Evolutionary conservation across 2,797 vertebrate species (phyloP), one percentile per base, ranked within the genome.

Genomic region (Agapornis canus): DNA sequence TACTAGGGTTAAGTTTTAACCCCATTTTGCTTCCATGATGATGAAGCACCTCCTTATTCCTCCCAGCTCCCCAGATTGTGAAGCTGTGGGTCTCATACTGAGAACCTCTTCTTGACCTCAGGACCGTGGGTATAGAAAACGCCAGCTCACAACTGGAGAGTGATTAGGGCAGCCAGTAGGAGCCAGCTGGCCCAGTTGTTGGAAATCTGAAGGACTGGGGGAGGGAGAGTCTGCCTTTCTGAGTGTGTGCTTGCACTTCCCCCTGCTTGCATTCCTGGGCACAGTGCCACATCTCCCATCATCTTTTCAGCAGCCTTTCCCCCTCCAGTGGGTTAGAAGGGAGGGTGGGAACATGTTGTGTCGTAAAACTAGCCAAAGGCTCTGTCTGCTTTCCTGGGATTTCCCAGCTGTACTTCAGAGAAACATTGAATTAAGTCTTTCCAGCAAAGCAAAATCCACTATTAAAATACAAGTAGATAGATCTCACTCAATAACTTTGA

Each of bases 331-430:
- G 17, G 10, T 49, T 85, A 52, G 71, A 40, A 88, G 43, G 59
- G 66, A 85, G 48, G 71, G 63, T 82, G 76, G 90, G 76, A 88
- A 82, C 1, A 3, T 0, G 0, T 43, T 66, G 64, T 77, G 51
- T 66, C 1, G 0, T 54, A 65, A 73, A 81, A 52, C 39, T 65
- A 42, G 52, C 57, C 48, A 45, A 71, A 45, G 57, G 35, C 63
- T 78, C 60, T 83, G 52, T 79, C 70, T 79, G 54, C 66, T 90
- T 71, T 70, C 76, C 40, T 88, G 75, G 91, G 82, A 68, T 82
- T 85, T 95, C 71, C 59, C 89, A 92, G 52, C 66, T 87, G 40
- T 82, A 29, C 57, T 87, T 82, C 59, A 78, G 63, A 82, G 82
- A 79, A 87, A 51, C 17, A 10, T 4, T 70, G 66, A 82, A 79